Conservation (phyloP, 1,140 invertebrate species). For the Sitodiplosis mosellana region DNA sequence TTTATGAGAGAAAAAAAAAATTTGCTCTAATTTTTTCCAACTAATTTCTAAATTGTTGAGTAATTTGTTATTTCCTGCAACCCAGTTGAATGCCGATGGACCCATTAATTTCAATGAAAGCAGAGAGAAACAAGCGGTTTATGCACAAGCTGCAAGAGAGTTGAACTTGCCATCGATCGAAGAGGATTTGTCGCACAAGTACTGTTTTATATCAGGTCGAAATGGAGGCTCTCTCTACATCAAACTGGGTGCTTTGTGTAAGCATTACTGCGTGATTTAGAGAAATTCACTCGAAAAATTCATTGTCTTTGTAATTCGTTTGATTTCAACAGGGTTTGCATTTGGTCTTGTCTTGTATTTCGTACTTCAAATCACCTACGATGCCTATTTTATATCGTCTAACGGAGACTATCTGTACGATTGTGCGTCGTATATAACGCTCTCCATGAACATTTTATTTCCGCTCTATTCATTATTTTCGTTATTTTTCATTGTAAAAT, state of each 20-base stretch:
- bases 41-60: background rate
- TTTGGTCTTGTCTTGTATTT: conserved; percentile 2
- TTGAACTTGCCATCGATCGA: background rate
- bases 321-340: conserved; percentile 1
- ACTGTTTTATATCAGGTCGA: conserved; percentile 2
- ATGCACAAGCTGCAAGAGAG: background rate
- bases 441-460: conserved; percentile 37
- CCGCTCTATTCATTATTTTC: conserved; percentile 50
- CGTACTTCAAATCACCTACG: background rate
- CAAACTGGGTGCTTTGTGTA: conserved; percentile 3
- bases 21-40: background rate
- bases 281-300: background rate
- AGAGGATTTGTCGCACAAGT: conserved; percentile 1
- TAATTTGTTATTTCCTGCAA: background rate
- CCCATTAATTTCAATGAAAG: background rate
- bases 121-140: too few relatives aligned
- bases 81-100: background rate
- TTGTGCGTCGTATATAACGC: conserved; percentile 28
- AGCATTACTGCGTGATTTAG: background rate
- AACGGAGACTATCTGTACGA: conserved; percentile 16
- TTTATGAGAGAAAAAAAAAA: background rate
- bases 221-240: conserved; percentile 5
- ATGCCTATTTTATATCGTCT: background rate
- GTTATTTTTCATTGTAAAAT: conserved; percentile 57
- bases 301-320: background rate